Evolutionary conservation across 30 jellyfish, hydroid and myxozoan species (phyloP), one percentile per base, ranked within the genome.

Genomic region (Cassiopea andromeda): DNA sequence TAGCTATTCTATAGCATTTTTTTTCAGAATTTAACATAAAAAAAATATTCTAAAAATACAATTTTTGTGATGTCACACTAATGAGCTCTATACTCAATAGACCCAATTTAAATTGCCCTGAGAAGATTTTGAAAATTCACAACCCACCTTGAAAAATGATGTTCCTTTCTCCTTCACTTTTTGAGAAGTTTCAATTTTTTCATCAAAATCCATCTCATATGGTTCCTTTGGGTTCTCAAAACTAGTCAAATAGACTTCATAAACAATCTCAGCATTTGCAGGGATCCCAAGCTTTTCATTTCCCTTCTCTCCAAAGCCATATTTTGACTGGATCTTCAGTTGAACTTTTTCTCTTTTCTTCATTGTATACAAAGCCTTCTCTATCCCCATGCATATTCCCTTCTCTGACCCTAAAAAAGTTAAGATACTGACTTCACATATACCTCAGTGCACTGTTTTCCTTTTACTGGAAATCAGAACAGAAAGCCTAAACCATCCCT

Each of bases 141-240:
- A 54, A 54, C 73, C 1, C 67, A 88, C 95, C 95, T 88, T 88
- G 73, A 88, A 88, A 59, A 68, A 80, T 5, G 78, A 9, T 14
- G 91, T 69, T 68, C 95, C 95, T 72, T 88, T 85, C 17, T 86
- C 97, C 82, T 94, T 94, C 54, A 90, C 86, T n/a, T 70, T 61
- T 69, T 85, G 83, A 18, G 97, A 75, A 72, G 83, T 50, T 71
- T 81, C 97, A 15, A 94, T 61, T 76, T 90, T 94, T 61, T 94
- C 94, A 10, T 91, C 97, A 19, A 82, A 44, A 43, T 94, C 97
- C 98, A 94, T 90, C 81, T 94, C 97, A 87, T 91, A 94, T 45
- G 85, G 1, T 82, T 94, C 98, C 75, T 80, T 90, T 14, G 94
- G 97, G 73, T 91, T 94, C 66, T 94, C 98, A 85, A 94, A 94